Evolutionary conservation across 2,113 vertebrate species (phyloP).

Genomic region (Rhinopomastus cyanomelas): DNA sequence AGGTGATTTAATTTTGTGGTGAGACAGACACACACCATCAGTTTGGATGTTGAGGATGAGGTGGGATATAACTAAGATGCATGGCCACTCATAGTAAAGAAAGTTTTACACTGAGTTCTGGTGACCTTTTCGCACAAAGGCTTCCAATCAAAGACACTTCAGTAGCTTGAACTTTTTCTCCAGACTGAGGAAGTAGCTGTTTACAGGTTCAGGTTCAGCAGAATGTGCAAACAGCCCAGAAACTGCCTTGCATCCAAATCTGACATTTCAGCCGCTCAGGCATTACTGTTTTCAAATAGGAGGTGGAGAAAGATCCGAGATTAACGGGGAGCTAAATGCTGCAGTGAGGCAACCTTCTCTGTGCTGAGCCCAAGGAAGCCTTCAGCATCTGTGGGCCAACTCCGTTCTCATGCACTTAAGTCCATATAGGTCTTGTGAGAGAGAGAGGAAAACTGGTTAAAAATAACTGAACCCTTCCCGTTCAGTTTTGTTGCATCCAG

Average conservation of each 20-base stretch:
- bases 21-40: background rate
- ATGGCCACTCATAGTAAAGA: rapidly evolving
- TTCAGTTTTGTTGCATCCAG: background rate
- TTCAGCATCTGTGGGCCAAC: background rate
- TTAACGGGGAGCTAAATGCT: background rate
- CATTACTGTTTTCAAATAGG: background rate
- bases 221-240: background rate
- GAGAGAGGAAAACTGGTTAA: background rate
- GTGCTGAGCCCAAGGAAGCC: background rate
- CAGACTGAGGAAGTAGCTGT: background rate
- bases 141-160: background rate
- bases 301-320: background rate
- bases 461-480: background rate
- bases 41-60: background rate
- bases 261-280: background rate
- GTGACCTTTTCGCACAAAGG: background rate
- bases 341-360: background rate
- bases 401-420: background rate
- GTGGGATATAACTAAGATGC: background rate
- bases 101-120: background rate
- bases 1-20: background rate
- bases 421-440: background rate
- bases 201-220: background rate
- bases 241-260: background rate
- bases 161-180: background rate